phyloP scores from a whole-genome alignment of 2,797 vertebrate species.

The Sebastes iracundus region DNA sequence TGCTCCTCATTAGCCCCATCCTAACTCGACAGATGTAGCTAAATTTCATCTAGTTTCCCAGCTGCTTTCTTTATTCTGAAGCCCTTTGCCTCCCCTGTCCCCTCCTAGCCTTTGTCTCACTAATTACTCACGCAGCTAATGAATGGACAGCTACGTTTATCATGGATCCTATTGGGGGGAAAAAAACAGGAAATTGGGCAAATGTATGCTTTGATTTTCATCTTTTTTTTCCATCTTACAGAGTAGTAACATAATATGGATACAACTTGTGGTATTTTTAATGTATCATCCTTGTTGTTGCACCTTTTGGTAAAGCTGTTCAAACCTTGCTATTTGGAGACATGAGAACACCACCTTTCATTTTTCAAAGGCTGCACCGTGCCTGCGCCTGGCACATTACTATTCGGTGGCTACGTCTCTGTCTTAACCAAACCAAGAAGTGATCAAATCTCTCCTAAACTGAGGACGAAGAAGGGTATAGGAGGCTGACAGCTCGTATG shows the following conservation, averaged over 20 bases:
- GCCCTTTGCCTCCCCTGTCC: background rate
- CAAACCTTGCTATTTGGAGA: background rate
- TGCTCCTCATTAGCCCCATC: constrained; percentile 21
- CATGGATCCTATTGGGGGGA: background rate
- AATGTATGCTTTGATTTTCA: background rate
- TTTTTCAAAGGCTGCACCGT: background rate
- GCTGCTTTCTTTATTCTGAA: constrained; percentile 27
- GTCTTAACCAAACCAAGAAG: constrained; percentile 22
- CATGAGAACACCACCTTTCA: background rate
- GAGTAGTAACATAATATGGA: background rate
- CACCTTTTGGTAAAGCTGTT: background rate
- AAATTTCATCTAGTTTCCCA: constrained; percentile 29
- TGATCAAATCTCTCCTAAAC: constrained; percentile 57
- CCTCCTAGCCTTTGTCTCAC: background rate
- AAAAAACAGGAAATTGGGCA: background rate
- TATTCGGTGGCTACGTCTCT: constrained; percentile 21
- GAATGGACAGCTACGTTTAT: background rate
- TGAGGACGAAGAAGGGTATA: constrained; percentile 47
- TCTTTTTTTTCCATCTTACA: background rate
- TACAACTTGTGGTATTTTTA: background rate
- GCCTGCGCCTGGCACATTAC: constrained; percentile 13
- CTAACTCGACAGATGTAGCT: constrained; percentile 6
- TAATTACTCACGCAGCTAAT: constrained; percentile 12
- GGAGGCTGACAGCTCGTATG: constrained; percentile 51
- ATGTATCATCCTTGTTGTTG: background rate